A percentile compares a stretch with the other conserved stretches of the same genome.
Evolutionary conservation across 92 coral and sea anemone species (phyloP).

Genomic region (Epizoanthus ramosus): DNA sequence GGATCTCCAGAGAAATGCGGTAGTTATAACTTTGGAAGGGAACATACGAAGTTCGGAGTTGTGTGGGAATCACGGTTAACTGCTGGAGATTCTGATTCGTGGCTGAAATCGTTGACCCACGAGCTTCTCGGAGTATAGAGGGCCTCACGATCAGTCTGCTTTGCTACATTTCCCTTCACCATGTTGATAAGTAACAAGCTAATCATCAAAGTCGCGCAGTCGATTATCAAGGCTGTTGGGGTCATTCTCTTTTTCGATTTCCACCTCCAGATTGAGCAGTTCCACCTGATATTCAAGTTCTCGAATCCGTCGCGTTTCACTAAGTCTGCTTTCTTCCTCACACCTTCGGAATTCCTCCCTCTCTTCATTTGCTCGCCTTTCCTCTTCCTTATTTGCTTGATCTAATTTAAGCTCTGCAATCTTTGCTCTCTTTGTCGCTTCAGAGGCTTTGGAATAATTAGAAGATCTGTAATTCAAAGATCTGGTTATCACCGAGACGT

Average conservation of each 20-base stretch:
- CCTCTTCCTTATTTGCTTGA: slow-evolving; percentile 51
- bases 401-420: slow-evolving; percentile 45
- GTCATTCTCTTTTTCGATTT: slow-evolving; percentile 34
- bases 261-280: slow-evolving; percentile 33
- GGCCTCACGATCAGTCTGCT: slow-evolving; percentile 28
- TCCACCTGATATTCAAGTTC: slow-evolving; percentile 54
- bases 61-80: background rate
- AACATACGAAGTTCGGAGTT: slow-evolving; percentile 38
- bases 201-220: slow-evolving; percentile 48
- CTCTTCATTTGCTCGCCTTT: slow-evolving; percentile 53
- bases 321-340: slow-evolving; percentile 38
- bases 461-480: background rate
- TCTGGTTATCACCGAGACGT: background rate
- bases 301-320: slow-evolving; percentile 25
- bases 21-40: slow-evolving; percentile 45
- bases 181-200: slow-evolving; percentile 21
- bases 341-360: slow-evolving; percentile 32
- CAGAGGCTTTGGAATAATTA: slow-evolving; percentile 28
- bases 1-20: slow-evolving; percentile 56
- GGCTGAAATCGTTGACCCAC: slow-evolving; percentile 45
- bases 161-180: slow-evolving; percentile 22
- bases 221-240: slow-evolving; percentile 50
- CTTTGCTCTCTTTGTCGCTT: slow-evolving; percentile 34
- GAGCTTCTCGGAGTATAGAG: slow-evolving; percentile 43
- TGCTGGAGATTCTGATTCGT: slow-evolving; percentile 15